A percentile compares a stretch with the other conserved stretches of the same genome.
Conservation (phyloP, 2,888 invertebrate genomes). For the Sphinx pinastri region DNA sequence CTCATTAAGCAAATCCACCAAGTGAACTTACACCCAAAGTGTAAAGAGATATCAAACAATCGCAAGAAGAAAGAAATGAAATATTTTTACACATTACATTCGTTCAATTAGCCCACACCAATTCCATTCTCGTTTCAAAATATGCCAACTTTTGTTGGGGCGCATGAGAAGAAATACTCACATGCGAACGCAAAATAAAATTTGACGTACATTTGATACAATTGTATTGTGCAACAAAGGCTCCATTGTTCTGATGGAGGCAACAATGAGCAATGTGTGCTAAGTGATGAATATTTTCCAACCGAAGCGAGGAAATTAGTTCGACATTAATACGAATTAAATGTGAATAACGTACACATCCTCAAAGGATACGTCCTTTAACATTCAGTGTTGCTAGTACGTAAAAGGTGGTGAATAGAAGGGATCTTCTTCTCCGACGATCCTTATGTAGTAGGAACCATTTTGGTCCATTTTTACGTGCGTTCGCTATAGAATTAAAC, state of each 20-base stretch:
- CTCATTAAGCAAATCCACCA: too few species aligned
- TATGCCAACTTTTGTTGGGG: constrained; percentile 1
- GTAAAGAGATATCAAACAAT: too few species aligned
- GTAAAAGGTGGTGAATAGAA: too few species aligned
- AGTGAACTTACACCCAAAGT: too few species aligned
- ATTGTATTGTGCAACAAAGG: constrained; percentile 22
- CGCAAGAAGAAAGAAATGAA: not conserved
- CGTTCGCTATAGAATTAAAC: too few species aligned
- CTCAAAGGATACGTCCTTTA: too few species aligned
- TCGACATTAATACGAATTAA: not conserved
- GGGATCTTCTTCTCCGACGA: too few species aligned
- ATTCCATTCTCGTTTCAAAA: constrained; percentile 5
- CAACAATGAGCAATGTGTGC: constrained; percentile 13
- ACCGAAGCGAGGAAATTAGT: constrained; percentile 13
- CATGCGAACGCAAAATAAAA: constrained; percentile 16
- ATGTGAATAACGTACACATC: not conserved
- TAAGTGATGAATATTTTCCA: constrained; percentile 7
- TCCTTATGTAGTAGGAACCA: too few species aligned
- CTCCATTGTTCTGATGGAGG: not conserved
- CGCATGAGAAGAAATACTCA: constrained; percentile 5
- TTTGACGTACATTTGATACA: constrained; percentile 21
- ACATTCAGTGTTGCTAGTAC: too few species aligned
- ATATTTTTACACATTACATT: not conserved
- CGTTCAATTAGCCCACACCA: not conserved
- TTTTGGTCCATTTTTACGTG: too few species aligned